Evolutionary conservation across 2,888 invertebrate species (phyloP).

Genomic region (Psylliodes chrysocephalus): DNA sequence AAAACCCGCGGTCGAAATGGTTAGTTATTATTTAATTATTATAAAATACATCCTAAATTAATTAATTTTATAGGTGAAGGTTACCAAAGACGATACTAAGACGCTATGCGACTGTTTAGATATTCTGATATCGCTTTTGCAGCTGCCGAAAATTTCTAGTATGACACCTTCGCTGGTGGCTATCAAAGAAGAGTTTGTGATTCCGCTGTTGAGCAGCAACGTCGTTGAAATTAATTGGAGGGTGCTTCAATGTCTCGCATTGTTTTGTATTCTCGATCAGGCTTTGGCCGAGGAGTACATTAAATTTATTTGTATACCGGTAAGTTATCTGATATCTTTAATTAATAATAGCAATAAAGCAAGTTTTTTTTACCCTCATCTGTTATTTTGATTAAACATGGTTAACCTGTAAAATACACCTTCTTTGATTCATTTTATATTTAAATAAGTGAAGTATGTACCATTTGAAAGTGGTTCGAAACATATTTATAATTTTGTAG

Average conservation of each 20-base stretch:
- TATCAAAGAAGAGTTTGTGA: conserved; percentile 49
- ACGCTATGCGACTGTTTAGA: conserved; percentile 49
- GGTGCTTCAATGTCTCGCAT: conserved; percentile 46
- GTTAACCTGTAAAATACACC: no score
- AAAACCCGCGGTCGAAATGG: conserved; percentile 17
- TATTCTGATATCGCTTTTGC: conserved; percentile 47
- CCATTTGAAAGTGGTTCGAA: no score
- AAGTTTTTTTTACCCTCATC: no score
- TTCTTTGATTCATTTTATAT: no score
- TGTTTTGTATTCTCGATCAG: conserved; percentile 48
- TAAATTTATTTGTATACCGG: conserved; percentile 49
- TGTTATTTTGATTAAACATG: no score
- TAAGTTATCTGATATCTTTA: conserved; percentile 45
- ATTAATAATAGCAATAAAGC: no score
- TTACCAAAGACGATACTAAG: conserved; percentile 46
- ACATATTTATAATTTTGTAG: no score
- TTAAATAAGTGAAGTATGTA: conserved; percentile 8
- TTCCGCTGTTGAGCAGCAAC: conserved; percentile 43
- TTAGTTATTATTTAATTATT: conserved; percentile 1
- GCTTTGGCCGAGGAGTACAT: conserved; percentile 44
- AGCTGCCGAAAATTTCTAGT: conserved; percentile 28
- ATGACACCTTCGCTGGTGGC: conserved; percentile 40
- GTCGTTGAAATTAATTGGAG: conserved; percentile 47
- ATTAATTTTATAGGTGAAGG: conserved; percentile 24
- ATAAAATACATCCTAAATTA: no score